Conservation (phyloP, 1,140 invertebrate species). For the Pseudomyrmex cubaensis region DNA sequence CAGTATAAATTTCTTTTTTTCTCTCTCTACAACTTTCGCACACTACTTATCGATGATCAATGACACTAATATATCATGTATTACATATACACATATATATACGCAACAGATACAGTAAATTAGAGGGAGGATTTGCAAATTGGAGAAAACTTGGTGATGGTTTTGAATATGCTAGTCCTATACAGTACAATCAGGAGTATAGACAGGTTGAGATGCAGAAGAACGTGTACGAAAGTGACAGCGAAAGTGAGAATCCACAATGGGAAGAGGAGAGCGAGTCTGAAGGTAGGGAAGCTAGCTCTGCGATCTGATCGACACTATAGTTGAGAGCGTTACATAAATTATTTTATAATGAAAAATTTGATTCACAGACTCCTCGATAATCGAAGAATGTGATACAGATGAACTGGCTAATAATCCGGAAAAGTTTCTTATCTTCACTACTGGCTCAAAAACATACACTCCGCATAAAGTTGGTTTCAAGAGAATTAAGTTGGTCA, state of each 20-base stretch:
- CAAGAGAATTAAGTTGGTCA: slow-evolving; percentile 91
- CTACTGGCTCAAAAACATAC: slow-evolving; percentile 93
- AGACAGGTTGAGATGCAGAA: slow-evolving; percentile 85
- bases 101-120: slow-evolving; percentile 79
- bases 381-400: slow-evolving; percentile 84
- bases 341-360: slow-evolving; percentile 22
- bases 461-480: slow-evolving; percentile 95
- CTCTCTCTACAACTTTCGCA: not conserved
- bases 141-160: slow-evolving; percentile 85
- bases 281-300: slow-evolving; percentile 60
- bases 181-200: slow-evolving; percentile 87
- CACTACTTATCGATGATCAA: not conserved
- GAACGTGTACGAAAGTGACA: slow-evolving; percentile 77
- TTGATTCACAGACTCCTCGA: slow-evolving; percentile 75
- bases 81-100: slow-evolving; percentile 14
- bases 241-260: slow-evolving; percentile 76
- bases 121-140: slow-evolving; percentile 85
- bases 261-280: slow-evolving; percentile 77
- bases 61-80: not conserved
- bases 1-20: slow-evolving; percentile 74
- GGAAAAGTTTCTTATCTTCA: slow-evolving; percentile 94
- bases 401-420: slow-evolving; percentile 85
- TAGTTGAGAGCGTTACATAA: no score
- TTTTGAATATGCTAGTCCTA: slow-evolving; percentile 86
- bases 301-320: no score